phyloP scores from a whole-genome alignment of 1,140 invertebrate species.

The Eupristina koningsbergeri region DNA sequence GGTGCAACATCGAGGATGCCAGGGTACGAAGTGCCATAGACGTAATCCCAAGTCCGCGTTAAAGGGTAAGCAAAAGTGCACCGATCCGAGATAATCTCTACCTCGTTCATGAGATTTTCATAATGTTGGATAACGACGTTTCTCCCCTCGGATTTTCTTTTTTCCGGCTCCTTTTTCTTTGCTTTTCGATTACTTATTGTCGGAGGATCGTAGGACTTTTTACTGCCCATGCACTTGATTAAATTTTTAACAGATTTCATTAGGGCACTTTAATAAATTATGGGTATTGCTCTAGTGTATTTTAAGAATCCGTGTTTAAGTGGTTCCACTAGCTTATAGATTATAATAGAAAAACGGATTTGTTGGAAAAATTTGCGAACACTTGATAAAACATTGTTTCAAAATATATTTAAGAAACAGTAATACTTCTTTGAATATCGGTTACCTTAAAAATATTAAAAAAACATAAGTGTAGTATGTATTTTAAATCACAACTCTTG shows the following conservation, averaged over 20 bases:
- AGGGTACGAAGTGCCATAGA: slow-evolving; percentile 80
- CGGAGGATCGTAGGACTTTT: not conserved
- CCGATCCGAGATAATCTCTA: not conserved
- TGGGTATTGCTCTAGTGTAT: not conserved
- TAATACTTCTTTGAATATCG: no score
- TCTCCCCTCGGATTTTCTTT: not conserved
- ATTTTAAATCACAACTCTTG: no score
- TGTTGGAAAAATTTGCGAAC: no score
- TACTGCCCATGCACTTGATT: slow-evolving; percentile 6
- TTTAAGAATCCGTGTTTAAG: not conserved
- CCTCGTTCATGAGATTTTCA: not conserved
- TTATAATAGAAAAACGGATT: no score
- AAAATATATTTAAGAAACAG: no score
- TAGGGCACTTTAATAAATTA: not conserved
- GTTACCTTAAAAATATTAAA: no score
- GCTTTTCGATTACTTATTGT: not conserved
- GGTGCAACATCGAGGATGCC: slow-evolving; percentile 83
- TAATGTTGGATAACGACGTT: not conserved
- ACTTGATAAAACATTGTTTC: no score
- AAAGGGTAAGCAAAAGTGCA: slow-evolving; percentile 75
- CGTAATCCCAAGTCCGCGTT: slow-evolving; percentile 80
- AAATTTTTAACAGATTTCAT: slow-evolving; percentile 24
- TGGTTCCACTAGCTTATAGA: not conserved
- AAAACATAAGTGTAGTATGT: no score
- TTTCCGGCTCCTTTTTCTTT: not conserved